A percentile compares a stretch with the other conserved stretches of the same genome.
These are phyloP conservation scores for Arenicola marina DNA, from an alignment of 2,888 invertebrate genomes.

Conservation along the genomic window DNA sequence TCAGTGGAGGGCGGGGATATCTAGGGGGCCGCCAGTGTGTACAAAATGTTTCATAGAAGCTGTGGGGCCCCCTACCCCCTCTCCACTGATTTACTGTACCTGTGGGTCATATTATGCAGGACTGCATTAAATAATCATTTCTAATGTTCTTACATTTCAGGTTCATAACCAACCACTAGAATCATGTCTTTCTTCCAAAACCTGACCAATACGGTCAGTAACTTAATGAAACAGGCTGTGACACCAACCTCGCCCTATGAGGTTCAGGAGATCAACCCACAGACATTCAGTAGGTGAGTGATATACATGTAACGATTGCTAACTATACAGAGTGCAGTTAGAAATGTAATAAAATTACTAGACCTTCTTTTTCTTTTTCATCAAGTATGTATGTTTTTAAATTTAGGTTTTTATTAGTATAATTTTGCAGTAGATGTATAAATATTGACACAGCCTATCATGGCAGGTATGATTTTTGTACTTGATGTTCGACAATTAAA, in stretches of 20 bases:
- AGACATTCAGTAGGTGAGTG: background rate
- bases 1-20: too few relatives aligned
- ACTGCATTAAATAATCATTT: too few relatives aligned
- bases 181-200: conserved; percentile 6
- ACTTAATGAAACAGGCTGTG: background rate
- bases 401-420: background rate
- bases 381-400: background rate
- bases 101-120: too few relatives aligned
- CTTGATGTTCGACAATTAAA: too few relatives aligned
- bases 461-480: too few relatives aligned
- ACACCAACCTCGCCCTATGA: background rate
- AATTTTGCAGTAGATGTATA: background rate
- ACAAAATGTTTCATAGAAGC: too few relatives aligned
- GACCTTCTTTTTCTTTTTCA: background rate
- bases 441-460: too few relatives aligned
- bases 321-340: background rate
- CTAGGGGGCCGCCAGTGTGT: too few relatives aligned
- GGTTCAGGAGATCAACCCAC: conserved; percentile 1
- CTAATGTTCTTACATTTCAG: too few relatives aligned
- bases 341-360: background rate
- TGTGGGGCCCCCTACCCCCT: too few relatives aligned
- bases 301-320: background rate
- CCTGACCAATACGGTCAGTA: background rate
- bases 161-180: too few relatives aligned
- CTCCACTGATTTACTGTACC: too few relatives aligned